A percentile compares a stretch with the other conserved stretches of the same genome.
phyloP scores from a whole-genome alignment of 1,140 invertebrate genomes.

The Centruroides sculpturatus region DNA sequence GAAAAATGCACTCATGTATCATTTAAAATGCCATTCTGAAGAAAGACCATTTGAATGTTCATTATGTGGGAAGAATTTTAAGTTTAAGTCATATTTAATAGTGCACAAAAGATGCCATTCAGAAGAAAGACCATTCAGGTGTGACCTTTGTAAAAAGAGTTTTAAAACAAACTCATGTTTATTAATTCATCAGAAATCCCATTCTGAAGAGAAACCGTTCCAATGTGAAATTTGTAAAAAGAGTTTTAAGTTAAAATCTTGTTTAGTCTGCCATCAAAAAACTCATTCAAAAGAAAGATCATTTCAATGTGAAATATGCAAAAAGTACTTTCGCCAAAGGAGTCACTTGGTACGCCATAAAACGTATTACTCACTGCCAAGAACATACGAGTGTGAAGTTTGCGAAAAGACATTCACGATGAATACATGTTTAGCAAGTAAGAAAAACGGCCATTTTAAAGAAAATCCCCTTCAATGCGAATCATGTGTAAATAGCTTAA shows the following conservation, averaged over 20 bases:
- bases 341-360: background rate
- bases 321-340: background rate
- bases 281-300: constrained; percentile 18
- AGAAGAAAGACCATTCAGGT: background rate
- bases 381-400: background rate
- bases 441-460: background rate
- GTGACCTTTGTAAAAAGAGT: background rate
- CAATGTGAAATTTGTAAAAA: constrained; percentile 24
- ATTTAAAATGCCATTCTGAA: too few species aligned
- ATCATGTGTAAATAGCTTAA: background rate
- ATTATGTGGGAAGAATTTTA: too few species aligned
- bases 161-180: background rate
- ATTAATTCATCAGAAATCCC: constrained; percentile 21
- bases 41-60: background rate
- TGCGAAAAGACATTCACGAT: background rate
- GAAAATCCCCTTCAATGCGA: background rate
- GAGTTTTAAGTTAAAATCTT: constrained; percentile 24
- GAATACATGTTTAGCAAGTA: background rate
- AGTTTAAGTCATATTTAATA: too few species aligned
- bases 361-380: background rate
- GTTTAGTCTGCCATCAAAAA: constrained; percentile 18
- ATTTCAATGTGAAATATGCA: constrained; percentile 23
- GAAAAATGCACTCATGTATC: too few species aligned
- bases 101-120: background rate
- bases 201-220: constrained; percentile 22